Conservation (phyloP, 92 coral and sea anemone genomes). For the Virgularia gustaviana region DNA sequence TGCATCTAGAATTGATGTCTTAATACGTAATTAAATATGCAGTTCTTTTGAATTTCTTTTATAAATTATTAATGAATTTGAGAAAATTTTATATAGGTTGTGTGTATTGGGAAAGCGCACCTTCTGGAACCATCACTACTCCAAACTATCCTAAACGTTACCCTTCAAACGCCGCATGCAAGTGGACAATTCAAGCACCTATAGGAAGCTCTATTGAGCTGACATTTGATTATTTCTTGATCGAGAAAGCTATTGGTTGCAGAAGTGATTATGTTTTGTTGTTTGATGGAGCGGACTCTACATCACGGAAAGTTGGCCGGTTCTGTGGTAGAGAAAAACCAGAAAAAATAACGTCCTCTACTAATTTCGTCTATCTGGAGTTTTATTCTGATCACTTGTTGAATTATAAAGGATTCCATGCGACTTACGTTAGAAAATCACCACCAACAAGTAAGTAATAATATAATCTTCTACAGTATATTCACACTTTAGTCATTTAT, state of each 20-base stretch:
- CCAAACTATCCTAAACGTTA: conserved; percentile 68
- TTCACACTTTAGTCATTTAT: too few relatives aligned
- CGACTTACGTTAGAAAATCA: conserved; percentile 34
- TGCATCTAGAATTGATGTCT: conserved; percentile 16
- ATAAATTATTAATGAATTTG: neutral
- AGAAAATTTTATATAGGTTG: too few relatives aligned
- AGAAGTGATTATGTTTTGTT: conserved; percentile 54
- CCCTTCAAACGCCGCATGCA: conserved; percentile 54
- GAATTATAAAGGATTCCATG: conserved; percentile 65
- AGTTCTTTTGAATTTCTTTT: neutral
- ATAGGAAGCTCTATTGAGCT: conserved; percentile 56
- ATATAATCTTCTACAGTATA: too few relatives aligned
- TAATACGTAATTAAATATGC: conserved; percentile 1
- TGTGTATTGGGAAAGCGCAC: neutral
- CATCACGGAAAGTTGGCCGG: conserved; percentile 56
- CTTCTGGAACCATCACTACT: conserved; percentile 57
- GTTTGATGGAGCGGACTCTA: conserved; percentile 62
- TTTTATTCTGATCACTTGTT: conserved; percentile 62
- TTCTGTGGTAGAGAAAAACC: conserved; percentile 70
- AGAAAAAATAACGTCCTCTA: conserved; percentile 50
- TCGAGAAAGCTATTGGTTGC: conserved; percentile 60
- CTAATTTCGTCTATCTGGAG: conserved; percentile 51
- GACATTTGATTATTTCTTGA: conserved; percentile 51
- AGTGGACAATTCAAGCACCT: conserved; percentile 74
- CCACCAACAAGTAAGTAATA: conserved; percentile 48